These are phyloP conservation scores for Acleris sparsana DNA, from an alignment of 2,888 invertebrate genomes.

Conservation along the genomic window DNA sequence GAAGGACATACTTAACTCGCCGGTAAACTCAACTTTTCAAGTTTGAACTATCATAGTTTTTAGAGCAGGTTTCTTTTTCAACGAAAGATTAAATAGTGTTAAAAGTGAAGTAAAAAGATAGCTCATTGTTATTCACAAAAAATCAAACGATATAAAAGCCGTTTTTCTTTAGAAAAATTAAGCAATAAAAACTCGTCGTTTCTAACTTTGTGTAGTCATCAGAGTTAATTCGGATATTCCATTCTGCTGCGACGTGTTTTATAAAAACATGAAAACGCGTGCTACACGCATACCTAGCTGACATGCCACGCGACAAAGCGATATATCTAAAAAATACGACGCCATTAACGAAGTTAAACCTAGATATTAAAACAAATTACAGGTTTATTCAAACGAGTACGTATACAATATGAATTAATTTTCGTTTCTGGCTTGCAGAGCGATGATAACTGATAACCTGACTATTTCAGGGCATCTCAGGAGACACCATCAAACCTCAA, in stretches of 20 bases:
- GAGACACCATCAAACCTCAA: no score
- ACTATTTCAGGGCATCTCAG: no score
- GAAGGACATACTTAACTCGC: no score
- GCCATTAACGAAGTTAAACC: slow-evolving; percentile 15
- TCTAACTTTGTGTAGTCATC: slow-evolving; percentile 3
- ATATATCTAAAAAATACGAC: slow-evolving; percentile 25
- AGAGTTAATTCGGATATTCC: slow-evolving; percentile 25
- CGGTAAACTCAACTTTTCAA: no score
- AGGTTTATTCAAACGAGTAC: neutral
- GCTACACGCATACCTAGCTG: slow-evolving; percentile 61
- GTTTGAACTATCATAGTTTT: no score
- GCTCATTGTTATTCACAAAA: slow-evolving; percentile 10
- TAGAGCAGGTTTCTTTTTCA: no score
- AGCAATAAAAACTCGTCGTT: slow-evolving; percentile 7
- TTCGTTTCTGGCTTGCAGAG: no score
- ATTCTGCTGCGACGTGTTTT: slow-evolving; percentile 13
- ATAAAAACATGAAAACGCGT: slow-evolving; percentile 58
- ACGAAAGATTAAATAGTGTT: no score
- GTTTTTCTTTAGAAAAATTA: slow-evolving; percentile 8
- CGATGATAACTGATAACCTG: no score
- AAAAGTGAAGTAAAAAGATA: neutral
- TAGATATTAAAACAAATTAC: neutral
- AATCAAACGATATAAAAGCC: slow-evolving; percentile 4
- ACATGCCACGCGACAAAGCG: slow-evolving; percentile 30
- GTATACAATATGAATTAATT: no score